Percentiles rank a stretch among this genome's conserved stretches.
phyloP scores from a whole-genome alignment of 2,797 vertebrate species.

The Galaxias olidus region DNA sequence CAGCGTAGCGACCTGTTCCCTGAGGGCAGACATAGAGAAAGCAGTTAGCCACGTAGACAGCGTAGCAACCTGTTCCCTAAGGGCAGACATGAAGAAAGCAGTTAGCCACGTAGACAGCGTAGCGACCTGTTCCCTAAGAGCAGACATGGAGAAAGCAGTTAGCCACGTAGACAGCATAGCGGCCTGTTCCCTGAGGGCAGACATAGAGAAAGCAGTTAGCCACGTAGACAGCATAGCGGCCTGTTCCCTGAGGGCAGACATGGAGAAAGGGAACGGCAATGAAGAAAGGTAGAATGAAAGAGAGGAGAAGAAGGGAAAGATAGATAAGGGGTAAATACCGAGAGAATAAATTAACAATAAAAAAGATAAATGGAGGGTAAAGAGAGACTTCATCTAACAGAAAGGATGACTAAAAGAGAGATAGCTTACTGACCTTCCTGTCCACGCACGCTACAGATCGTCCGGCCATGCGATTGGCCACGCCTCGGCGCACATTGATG shows the following conservation, averaged over 20 bases:
- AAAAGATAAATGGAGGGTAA: not conserved
- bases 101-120: constrained; percentile 92
- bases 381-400: not conserved
- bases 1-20: constrained; percentile 86
- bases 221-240: constrained; percentile 90
- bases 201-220: too few relatives aligned
- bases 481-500: constrained; percentile 78
- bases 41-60: constrained; percentile 94
- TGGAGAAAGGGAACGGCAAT: not conserved
- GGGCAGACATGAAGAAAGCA: too few relatives aligned
- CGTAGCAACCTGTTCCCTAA: constrained; percentile 87
- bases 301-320: not conserved
- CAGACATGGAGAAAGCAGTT: too few relatives aligned
- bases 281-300: not conserved
- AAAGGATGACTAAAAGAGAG: not conserved
- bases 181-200: too few relatives aligned
- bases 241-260: constrained; percentile 80
- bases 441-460: constrained; percentile 94
- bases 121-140: too few relatives aligned
- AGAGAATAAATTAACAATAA: not conserved
- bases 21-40: too few relatives aligned
- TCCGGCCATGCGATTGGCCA: constrained; percentile 86
- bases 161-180: constrained; percentile 90
- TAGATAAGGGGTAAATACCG: not conserved
- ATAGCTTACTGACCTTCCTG: constrained; percentile 78